Percentiles rank a stretch among this genome's conserved stretches.
Evolutionary conservation across 2,888 invertebrate genomes (phyloP).

Genomic region (Lepetodrilus schrolli): DNA sequence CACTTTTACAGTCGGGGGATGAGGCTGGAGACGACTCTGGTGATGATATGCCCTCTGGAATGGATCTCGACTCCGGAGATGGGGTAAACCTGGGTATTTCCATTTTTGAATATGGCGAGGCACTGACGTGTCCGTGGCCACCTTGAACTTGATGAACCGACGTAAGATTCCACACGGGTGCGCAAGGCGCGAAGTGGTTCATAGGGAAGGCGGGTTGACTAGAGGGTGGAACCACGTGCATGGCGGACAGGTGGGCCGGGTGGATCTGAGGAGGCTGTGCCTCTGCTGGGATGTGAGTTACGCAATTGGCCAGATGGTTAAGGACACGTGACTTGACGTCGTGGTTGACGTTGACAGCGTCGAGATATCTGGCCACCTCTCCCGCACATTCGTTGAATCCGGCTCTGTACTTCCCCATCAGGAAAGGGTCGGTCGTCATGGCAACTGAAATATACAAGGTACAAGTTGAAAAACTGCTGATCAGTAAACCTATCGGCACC

Average conservation of each 20-base stretch:
- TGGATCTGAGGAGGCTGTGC: background rate
- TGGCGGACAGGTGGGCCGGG: conserved; percentile 8
- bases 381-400: conserved; percentile 53
- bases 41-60: background rate
- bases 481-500: too few species aligned
- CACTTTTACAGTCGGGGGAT: conserved; percentile 14
- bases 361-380: conserved; percentile 49
- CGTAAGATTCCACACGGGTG: conserved; percentile 21
- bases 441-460: conserved; percentile 2
- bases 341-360: conserved; percentile 36
- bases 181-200: background rate
- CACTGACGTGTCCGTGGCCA: background rate
- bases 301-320: conserved; percentile 45
- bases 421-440: conserved; percentile 36
- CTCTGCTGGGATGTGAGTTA: conserved; percentile 22
- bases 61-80: background rate
- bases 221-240: conserved; percentile 29
- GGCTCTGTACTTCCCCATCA: conserved; percentile 40
- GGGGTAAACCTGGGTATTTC: background rate
- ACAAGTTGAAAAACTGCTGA: too few species aligned
- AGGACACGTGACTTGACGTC: conserved; percentile 46
- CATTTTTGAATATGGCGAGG: conserved; percentile 16
- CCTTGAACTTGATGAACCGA: conserved; percentile 16
- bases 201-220: conserved; percentile 2
- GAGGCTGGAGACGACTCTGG: background rate